Conservation (phyloP, 2,888 invertebrate genomes). For the Tinea pellionella region DNA sequence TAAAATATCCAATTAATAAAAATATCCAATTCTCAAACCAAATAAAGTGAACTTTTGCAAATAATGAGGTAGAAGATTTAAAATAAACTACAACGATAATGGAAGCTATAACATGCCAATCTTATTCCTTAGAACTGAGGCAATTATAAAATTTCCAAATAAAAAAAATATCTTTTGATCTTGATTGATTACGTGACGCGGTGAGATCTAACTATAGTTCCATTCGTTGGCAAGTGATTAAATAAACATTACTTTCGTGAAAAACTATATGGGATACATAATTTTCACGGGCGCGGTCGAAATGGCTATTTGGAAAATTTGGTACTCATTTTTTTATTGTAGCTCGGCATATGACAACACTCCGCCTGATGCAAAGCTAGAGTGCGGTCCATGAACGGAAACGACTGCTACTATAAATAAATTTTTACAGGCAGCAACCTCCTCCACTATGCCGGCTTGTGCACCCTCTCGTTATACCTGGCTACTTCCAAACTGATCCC, state of each 20-base stretch:
- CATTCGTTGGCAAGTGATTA: background rate
- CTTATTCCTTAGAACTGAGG: slow-evolving; percentile 2
- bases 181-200: background rate
- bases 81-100: background rate
- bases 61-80: background rate
- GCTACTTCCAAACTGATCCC: too few relatives aligned
- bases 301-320: background rate
- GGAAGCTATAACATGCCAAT: background rate
- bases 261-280: background rate
- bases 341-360: background rate
- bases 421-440: too few relatives aligned
- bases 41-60: too few relatives aligned
- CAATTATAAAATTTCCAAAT: background rate
- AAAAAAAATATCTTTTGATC: slow-evolving; percentile 4
- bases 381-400: too few relatives aligned
- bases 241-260: background rate
- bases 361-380: too few relatives aligned
- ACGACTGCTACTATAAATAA: too few relatives aligned
- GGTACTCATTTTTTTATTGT: too few relatives aligned
- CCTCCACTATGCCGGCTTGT: too few relatives aligned
- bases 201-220: background rate
- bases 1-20: too few relatives aligned
- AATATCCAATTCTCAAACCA: too few relatives aligned
- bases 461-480: too few relatives aligned
- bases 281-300: background rate